Percentiles rank a stretch among this genome's conserved stretches.
phyloP scores from a whole-genome alignment of 2,797 vertebrate species.

The Notolepis coatsorum region DNA sequence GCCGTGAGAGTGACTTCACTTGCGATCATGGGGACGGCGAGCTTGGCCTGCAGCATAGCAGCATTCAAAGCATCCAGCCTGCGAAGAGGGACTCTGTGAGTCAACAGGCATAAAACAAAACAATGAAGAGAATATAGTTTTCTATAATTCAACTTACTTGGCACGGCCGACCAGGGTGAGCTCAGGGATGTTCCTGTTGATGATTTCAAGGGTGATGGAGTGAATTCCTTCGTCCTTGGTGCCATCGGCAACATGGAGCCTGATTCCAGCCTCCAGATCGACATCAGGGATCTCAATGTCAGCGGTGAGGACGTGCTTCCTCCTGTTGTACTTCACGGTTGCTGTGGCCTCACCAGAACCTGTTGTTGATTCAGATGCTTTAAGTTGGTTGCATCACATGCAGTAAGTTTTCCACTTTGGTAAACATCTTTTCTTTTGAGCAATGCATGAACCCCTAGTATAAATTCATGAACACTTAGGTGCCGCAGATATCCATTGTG shows the following conservation, averaged over 20 bases:
- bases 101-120: too few relatives aligned
- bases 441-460: too few relatives aligned
- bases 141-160: constrained; percentile 86
- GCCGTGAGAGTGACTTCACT: constrained; percentile 83
- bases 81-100: too few relatives aligned
- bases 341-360: constrained; percentile 83
- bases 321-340: constrained; percentile 86
- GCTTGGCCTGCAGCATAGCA: constrained; percentile 79
- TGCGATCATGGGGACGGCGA: constrained; percentile 84
- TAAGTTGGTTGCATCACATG: too few relatives aligned
- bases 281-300: constrained; percentile 87
- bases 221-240: constrained; percentile 77
- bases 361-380: too few relatives aligned
- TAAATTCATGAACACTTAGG: too few relatives aligned
- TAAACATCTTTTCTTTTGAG: too few relatives aligned
- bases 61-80: too few relatives aligned
- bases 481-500: too few relatives aligned
- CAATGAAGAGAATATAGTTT: too few relatives aligned
- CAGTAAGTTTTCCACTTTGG: too few relatives aligned
- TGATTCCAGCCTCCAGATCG: constrained; percentile 86
- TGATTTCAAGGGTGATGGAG: constrained; percentile 85
- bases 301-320: constrained; percentile 79
- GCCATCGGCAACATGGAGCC: constrained; percentile 85
- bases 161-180: constrained; percentile 84
- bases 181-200: constrained; percentile 88